Evolutionary conservation across 2,888 invertebrate species (phyloP), one percentile per base, ranked within the genome.

Genomic region (Bellardia pandia): DNA sequence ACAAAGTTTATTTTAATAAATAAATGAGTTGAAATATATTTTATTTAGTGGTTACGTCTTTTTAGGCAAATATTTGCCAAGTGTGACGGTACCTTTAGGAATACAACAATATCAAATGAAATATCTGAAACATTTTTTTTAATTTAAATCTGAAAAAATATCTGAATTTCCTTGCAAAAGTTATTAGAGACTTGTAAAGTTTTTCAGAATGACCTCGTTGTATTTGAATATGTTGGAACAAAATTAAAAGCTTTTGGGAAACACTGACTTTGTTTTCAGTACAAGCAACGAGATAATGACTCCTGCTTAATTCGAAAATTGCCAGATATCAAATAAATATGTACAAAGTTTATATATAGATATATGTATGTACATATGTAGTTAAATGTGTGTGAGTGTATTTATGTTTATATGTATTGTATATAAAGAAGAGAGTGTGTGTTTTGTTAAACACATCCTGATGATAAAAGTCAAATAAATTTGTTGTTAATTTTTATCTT

Each of bases 391-490:
- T 23, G 45, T 72, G 11, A 16, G 9, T 56, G 7, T 62, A 23
- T 33, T 40, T 2, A 30, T 58, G 13, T 13, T 6, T 33, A 42
- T 16, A 9, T 48, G 14, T 62, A 37, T 72, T 23, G 33, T 45
- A n/a, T 42, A 42, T 42, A 42, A 42, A 42, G 0, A 9, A 72
- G 7, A 30, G 4, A 48, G 13, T 78, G 45, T 76, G 30, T 48
- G 58, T 23, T 51, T 53, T 71, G 37, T 71, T 51, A n/a, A 45
- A 64, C 79, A 84, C 86, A 86, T 86, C 86, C 86, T 86, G 86
- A 81, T 84, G 77, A 86, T 86, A 86, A 86, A 75, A 80, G 62
- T 53, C 78, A 83, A 83, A 83, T 71, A 75, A 83, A 83, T 72
- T 71, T 80, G 56, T 76, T 75, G 53, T 42, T 51, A 37, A 4